phyloP scores from a whole-genome alignment of 2,797 vertebrate species.

The Gymnocypris eckloni region DNA sequence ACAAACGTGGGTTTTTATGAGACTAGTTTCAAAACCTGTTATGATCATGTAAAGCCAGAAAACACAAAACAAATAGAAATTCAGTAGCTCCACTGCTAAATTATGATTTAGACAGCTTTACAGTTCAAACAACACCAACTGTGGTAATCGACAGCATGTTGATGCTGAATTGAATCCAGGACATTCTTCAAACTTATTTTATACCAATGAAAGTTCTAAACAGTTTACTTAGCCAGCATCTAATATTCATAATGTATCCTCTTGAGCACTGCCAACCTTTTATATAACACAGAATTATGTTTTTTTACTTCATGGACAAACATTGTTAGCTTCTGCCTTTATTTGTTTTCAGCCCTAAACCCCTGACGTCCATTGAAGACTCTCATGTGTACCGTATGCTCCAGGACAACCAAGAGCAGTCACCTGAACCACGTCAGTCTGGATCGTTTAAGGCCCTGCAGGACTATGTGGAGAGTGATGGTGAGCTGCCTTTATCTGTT shows the following conservation, averaged over 20 bases:
- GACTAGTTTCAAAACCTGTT: neutral
- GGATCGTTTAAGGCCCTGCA: slow-evolving; percentile 96
- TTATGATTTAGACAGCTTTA: neutral
- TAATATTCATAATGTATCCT: neutral
- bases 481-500: slow-evolving; percentile 71
- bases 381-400: slow-evolving; percentile 97
- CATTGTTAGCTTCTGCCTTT: neutral
- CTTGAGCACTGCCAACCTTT: neutral
- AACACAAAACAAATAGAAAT: neutral
- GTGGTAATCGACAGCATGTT: neutral
- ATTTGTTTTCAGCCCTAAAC: slow-evolving; percentile 62
- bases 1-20: neutral
- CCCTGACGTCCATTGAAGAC: slow-evolving; percentile 77
- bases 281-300: neutral
- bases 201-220: neutral
- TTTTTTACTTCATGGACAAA: neutral
- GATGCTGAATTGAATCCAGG: neutral
- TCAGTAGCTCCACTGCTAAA: neutral
- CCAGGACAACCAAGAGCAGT: slow-evolving; percentile 81
- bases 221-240: slow-evolving; percentile 3
- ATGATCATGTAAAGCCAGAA: neutral
- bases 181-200: neutral
- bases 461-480: slow-evolving; percentile 90
- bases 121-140: neutral
- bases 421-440: slow-evolving; percentile 89